Base-by-base conservation (phyloP, 2,888 invertebrate genomes). In the Patella ulyssiponensis region DNA sequence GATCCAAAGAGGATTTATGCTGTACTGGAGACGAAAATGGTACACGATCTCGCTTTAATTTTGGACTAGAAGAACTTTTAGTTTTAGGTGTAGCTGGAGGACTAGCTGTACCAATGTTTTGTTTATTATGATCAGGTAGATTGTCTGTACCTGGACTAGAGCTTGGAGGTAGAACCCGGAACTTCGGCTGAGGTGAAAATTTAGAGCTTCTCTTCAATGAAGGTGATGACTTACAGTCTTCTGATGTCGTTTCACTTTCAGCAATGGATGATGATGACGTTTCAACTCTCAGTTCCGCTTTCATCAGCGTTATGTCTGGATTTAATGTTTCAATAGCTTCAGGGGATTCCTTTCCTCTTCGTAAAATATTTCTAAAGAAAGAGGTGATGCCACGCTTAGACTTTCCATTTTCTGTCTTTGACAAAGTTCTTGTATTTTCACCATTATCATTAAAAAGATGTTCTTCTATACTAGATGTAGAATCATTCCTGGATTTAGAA, bases 351-450 rank as follows among this genome's bases (percentile, higher is more conserved):
- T 80, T 80, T 0, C 88, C 86, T 71, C 88, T 77, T 9, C 87
- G 80, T 12, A 88, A 79, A 58, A 88, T 84, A 58, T 84, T 86
- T 77, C 85, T 81, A 75, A 88, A 88, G 77, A 88, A 88, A 3
- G 86, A 86, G 11, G 86, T 86, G 52, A 88, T 82, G 1, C 88
- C 87, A 52, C 84, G 81, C 73, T 85, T 85, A 70, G 79, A 74
- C 74, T 86, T 83, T 2, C 77, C 81, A 9, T 73, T 79, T 72
- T 84, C 73, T 77, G 79, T 75, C 72, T 82, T 80, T 51, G 73
- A 58, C 14, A 14, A 56, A 33, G 75, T 69, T 4, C 75, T 27
- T 3, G 75, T 11, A 15, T 44, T 70, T 23, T 79, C 76, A 12
- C 23, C 20, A 33, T 44, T 51, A 14, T 76, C 75, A 54, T 33